A percentile compares a stretch with the other conserved stretches of the same genome.
These are phyloP conservation scores for Morpho deidamia DNA, from an alignment of 2,888 invertebrate genomes.

Conservation along the genomic window DNA sequence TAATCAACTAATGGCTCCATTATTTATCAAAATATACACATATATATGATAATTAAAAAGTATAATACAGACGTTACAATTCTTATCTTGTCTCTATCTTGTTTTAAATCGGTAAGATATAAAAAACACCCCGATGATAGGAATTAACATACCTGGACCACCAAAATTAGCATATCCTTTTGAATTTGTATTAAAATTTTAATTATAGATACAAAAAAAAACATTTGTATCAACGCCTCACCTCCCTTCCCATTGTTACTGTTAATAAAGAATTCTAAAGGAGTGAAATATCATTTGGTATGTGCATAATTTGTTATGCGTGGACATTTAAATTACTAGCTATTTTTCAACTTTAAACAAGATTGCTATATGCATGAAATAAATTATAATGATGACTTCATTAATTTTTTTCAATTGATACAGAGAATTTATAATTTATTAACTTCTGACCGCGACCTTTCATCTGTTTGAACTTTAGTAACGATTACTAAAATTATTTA, in stretches of 20 bases:
- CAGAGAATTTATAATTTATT: too few relatives aligned
- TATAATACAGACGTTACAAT: slow-evolving; percentile 2
- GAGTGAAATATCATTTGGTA: slow-evolving; percentile 12
- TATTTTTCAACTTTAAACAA: neutral
- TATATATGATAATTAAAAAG: neutral
- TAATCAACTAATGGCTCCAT: too few relatives aligned
- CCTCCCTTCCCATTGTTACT: slow-evolving; percentile 12
- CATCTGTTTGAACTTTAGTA: too few relatives aligned
- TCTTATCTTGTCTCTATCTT: slow-evolving; percentile 9
- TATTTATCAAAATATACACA: too few relatives aligned
- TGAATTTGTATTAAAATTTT: slow-evolving; percentile 13
- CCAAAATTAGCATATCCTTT: slow-evolving; percentile 15
- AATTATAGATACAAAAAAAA: slow-evolving; percentile 13
- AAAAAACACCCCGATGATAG: slow-evolving; percentile 8
- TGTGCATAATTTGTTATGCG: slow-evolving; percentile 8
- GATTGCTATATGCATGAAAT: too few relatives aligned
- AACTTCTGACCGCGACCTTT: too few relatives aligned
- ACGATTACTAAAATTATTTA: too few relatives aligned
- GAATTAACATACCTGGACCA: slow-evolving; percentile 12
- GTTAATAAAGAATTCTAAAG: slow-evolving; percentile 3
- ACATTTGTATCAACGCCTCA: slow-evolving; percentile 10
- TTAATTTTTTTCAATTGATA: too few relatives aligned
- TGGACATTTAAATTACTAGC: slow-evolving; percentile 3
- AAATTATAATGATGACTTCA: too few relatives aligned
- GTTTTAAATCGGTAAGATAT: slow-evolving; percentile 9